Conservation (phyloP, 2,888 invertebrate genomes). For the Nipponacmea schrenckii region DNA sequence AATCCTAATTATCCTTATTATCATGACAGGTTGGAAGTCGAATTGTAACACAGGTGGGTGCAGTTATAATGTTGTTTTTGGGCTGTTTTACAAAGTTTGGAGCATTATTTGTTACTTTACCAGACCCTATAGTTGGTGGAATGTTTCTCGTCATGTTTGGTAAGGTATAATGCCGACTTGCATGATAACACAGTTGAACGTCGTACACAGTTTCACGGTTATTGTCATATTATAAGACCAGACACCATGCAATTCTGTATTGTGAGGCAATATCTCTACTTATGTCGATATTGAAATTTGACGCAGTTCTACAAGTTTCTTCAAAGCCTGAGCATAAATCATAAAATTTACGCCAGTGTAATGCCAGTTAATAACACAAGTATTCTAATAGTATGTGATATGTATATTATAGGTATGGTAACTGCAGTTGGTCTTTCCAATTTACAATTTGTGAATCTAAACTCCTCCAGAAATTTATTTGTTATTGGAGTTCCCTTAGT, state of each 20-base stretch:
- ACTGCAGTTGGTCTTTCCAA: constrained; percentile 64
- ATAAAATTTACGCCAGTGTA: too few species aligned
- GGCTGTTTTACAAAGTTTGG: constrained; percentile 70
- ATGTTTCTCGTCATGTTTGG: constrained; percentile 64
- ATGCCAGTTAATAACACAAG: too few species aligned
- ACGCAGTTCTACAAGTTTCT: too few species aligned
- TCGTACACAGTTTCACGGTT: too few species aligned
- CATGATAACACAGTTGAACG: too few species aligned
- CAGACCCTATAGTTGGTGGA: constrained; percentile 70
- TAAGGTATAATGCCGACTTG: constrained; percentile 29
- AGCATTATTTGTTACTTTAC: constrained; percentile 70
- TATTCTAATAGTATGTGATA: too few species aligned
- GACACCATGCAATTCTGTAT: too few species aligned
- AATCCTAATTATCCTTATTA: too few species aligned
- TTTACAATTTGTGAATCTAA: constrained; percentile 75
- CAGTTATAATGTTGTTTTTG: constrained; percentile 67
- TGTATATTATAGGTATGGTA: constrained; percentile 57
- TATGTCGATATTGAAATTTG: too few species aligned
- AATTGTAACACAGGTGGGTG: constrained; percentile 68
- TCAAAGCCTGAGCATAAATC: too few species aligned
- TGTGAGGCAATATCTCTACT: too few species aligned
- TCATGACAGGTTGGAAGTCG: constrained; percentile 67
- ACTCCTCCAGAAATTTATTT: constrained; percentile 87
- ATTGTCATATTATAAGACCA: too few species aligned
- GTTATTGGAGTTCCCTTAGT: constrained; percentile 89